Evolutionary conservation across 1,140 invertebrate species (phyloP).

Genomic region (Magallana angulata): DNA sequence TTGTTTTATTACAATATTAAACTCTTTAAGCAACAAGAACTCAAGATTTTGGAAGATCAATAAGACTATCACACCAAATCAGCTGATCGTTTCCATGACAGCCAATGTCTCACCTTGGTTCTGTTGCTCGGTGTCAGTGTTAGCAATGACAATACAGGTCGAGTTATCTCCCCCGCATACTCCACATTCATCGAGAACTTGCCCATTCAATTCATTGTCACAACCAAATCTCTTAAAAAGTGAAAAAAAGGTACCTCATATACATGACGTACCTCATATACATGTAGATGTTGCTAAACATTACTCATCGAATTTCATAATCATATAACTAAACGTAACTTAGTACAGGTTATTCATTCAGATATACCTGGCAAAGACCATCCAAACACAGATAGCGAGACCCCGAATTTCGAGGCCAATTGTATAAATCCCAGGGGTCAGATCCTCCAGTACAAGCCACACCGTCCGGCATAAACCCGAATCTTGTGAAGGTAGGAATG

Average conservation of each 20-base stretch:
- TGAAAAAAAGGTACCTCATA: too few relatives aligned
- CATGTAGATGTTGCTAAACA: too few relatives aligned
- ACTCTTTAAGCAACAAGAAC: too few relatives aligned
- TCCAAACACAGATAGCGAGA: neutral
- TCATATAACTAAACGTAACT: too few relatives aligned
- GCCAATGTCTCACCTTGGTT: neutral
- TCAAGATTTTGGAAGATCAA: too few relatives aligned
- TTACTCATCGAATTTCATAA: too few relatives aligned
- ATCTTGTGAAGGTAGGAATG: neutral
- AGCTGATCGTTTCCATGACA: too few relatives aligned
- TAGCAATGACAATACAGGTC: constrained; percentile 39
- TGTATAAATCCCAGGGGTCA: neutral
- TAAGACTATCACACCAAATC: too few relatives aligned
- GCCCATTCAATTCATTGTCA: neutral
- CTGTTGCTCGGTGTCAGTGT: neutral
- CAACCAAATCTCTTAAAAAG: neutral
- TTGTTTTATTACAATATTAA: too few relatives aligned
- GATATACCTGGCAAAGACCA: neutral
- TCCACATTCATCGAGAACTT: neutral
- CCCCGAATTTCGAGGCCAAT: neutral
- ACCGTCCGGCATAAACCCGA: constrained; percentile 10
- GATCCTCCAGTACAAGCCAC: neutral
- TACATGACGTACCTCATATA: too few relatives aligned
- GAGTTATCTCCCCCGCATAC: constrained; percentile 37
- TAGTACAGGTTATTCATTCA: too few relatives aligned